Conservation (phyloP, 1,140 invertebrate species). For the Apis florea region DNA sequence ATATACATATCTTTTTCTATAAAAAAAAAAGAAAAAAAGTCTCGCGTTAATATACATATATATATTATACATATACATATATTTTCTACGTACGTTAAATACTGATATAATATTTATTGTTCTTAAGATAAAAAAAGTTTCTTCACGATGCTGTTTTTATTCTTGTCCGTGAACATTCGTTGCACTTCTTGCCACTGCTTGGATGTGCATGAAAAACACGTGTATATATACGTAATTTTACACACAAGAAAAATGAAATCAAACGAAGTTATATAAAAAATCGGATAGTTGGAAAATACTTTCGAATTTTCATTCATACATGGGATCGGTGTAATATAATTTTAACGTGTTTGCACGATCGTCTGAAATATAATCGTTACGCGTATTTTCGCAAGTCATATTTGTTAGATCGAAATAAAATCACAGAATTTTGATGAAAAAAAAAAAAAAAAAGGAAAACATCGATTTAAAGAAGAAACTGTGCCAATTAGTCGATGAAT, state of each 20-base stretch:
- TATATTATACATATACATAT: conserved; percentile 34
- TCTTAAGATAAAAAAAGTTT: conserved; percentile 17
- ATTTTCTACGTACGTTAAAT: conserved; percentile 45
- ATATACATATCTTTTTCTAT: conserved; percentile 50
- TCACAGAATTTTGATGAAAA: not conserved
- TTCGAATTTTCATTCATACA: not conserved
- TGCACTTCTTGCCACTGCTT: conserved; percentile 7
- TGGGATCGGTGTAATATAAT: not conserved
- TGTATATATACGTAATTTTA: not conserved
- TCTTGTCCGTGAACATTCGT: conserved; percentile 26
- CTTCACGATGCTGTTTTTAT: conserved; percentile 28
- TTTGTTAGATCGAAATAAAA: not conserved
- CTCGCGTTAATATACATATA: conserved; percentile 38
- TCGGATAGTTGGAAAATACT: no score
- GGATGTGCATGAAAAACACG: not conserved
- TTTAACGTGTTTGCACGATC: not conserved
- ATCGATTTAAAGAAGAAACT: not conserved
- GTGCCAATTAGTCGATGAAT: not conserved
- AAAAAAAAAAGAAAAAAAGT: not conserved
- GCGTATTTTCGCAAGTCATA: not conserved
- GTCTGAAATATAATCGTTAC: not conserved
- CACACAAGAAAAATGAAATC: not conserved
- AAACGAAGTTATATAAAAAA: no score
- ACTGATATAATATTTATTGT: conserved; percentile 35
- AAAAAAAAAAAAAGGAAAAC: no score